These are phyloP conservation scores for Pseudonaja textilis DNA, from an alignment of 2,113 vertebrate species.

Conservation along the genomic window DNA sequence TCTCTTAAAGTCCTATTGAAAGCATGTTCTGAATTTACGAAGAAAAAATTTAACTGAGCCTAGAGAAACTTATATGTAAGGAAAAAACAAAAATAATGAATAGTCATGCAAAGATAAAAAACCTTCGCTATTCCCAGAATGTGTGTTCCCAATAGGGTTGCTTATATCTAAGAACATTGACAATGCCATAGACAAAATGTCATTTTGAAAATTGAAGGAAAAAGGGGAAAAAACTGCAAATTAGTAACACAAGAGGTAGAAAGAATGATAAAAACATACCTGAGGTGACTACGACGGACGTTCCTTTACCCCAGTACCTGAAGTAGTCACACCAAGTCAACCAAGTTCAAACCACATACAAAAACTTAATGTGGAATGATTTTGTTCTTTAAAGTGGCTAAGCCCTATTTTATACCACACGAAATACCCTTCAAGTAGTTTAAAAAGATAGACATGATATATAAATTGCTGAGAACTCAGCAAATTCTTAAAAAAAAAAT, in stretches of 20 bases:
- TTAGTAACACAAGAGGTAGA: background rate
- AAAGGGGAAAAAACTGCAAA: background rate
- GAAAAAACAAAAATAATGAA: background rate
- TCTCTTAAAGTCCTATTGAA: background rate
- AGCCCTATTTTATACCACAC: background rate
- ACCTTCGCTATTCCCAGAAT: background rate
- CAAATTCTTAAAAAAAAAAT: background rate
- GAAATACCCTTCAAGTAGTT: background rate
- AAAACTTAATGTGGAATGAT: conserved; percentile 1
- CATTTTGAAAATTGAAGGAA: background rate
- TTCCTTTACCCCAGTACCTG: background rate
- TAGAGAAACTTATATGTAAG: background rate
- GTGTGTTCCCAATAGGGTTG: background rate
- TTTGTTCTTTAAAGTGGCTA: background rate
- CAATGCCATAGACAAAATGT: background rate
- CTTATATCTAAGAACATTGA: background rate
- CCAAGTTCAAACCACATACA: background rate
- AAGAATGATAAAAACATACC: conserved; percentile 21
- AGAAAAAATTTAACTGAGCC: background rate
- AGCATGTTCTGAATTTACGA: background rate
- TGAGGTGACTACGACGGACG: background rate
- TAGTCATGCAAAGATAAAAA: conserved; percentile 31
- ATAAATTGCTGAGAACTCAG: background rate
- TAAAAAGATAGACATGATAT: background rate
- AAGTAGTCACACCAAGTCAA: conserved; percentile 23